Base-by-base conservation (phyloP, 2,113 vertebrate species). In the Muntiacus muntjak region DNA sequence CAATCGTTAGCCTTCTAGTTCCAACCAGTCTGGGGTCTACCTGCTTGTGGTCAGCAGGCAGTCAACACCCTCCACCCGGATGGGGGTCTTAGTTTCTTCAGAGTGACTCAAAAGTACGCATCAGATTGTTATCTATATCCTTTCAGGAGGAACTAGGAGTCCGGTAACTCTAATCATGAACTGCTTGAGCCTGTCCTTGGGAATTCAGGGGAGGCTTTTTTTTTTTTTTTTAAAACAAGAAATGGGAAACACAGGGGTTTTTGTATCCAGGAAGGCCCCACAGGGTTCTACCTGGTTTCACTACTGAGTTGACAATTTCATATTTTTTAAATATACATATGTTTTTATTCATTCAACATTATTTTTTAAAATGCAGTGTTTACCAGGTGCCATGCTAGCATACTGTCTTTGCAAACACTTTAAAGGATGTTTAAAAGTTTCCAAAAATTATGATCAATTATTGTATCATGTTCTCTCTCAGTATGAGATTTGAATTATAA, bases 341-440 rank as follows among this genome's bases (percentile, higher is more conserved):
- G 13, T 21, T 85, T 84, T 67, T 64, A 71, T 43, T 45, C n/a
- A 84, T 43, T 90, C 81, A 52, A 62, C 25, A 58, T 16, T 88
- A 33, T 55, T 47, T 92, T 74, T 67, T 43, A 26, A 47, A 57
- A 16, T 11, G 25, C 25, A 40, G 9, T 62, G 52, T 71, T 79
- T 84, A 67, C 62, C 83, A 36, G 71, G 62, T 0, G 30, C 57
- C 43, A 25, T 28, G 84, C 21, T 30, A 87, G 79, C 52, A 55
- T 64, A 55, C 9, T 85, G 25, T 85, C 50, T 86, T 91, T 54
- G 79, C 62, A 84, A 81, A 95, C n/a, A 91, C 57, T 89, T 84
- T 52, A 23, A 88, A 91, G 50, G 55, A 96, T 83, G 67, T 76
- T 82, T 60, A 89, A 84, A 94, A 21, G 26, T 86, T 97, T 88